phyloP scores from a whole-genome alignment of 2,888 invertebrate species.

The Cephus runcator region DNA sequence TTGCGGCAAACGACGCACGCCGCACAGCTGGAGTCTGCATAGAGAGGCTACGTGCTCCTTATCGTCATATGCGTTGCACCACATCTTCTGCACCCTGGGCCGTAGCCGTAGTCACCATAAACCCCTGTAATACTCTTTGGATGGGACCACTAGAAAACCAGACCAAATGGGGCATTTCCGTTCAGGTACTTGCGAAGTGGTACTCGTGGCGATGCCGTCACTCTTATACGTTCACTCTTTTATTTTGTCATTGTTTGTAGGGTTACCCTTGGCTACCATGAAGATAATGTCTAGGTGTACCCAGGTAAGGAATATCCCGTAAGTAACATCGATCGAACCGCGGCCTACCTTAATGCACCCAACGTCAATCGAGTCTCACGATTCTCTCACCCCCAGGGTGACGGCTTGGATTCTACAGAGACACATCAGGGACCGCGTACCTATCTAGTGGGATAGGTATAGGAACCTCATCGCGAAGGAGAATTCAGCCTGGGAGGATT shows the following conservation, averaged over 20 bases:
- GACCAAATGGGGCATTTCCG: neutral
- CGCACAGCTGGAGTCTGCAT: conserved; percentile 61
- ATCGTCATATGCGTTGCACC: conserved; percentile 35
- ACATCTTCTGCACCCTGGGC: conserved; percentile 18
- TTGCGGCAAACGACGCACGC: conserved; percentile 63
- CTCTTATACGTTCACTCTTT: neutral
- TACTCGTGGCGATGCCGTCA: neutral
- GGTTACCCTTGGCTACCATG: neutral
- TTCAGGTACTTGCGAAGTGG: neutral
- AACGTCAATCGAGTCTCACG: neutral
- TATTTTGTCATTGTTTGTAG: neutral
- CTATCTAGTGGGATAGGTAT: neutral
- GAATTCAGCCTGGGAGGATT: conserved; percentile 5
- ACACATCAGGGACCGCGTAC: neutral
- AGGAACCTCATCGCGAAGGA: conserved; percentile 1
- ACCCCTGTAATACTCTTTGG: conserved; percentile 44
- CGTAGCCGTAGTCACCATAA: conserved; percentile 22
- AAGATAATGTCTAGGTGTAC: neutral
- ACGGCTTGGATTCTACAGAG: neutral
- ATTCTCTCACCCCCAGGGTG: neutral
- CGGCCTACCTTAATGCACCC: neutral
- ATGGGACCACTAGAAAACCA: conserved; percentile 11
- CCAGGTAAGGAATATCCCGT: neutral
- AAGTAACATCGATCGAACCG: neutral
- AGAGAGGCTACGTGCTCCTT: conserved; percentile 56